Percentiles rank a stretch among this genome's conserved stretches.
Evolutionary conservation across 2,113 vertebrate genomes (phyloP).

Genomic region (Trichomycterus rosablanca): DNA sequence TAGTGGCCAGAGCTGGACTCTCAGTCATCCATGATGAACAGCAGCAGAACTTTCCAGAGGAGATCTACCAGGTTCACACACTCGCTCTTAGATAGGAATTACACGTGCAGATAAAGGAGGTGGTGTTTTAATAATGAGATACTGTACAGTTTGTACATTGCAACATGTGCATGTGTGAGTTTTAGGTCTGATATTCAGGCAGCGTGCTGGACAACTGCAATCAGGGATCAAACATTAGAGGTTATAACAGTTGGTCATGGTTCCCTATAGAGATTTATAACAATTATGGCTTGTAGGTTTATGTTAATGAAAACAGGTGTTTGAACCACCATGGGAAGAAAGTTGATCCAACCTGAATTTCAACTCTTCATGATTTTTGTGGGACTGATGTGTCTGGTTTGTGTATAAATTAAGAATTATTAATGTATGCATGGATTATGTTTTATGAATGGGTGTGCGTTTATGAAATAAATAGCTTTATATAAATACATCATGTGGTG

Average conservation of each 20-base stretch:
- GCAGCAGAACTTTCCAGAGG: slow-evolving; percentile 87
- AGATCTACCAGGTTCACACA: slow-evolving; percentile 92
- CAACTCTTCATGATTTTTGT: background rate
- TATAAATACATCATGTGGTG: too few relatives aligned
- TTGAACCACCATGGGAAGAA: too few relatives aligned
- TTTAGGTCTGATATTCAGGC: too few relatives aligned
- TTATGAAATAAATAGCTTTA: slow-evolving; percentile 26
- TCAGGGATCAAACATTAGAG: too few relatives aligned
- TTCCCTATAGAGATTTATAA: too few relatives aligned
- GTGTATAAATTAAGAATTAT: slow-evolving; percentile 16
- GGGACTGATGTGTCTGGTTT: slow-evolving; percentile 4
- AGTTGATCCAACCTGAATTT: slow-evolving; percentile 7
- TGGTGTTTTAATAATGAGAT: too few relatives aligned
- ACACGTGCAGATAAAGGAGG: too few relatives aligned
- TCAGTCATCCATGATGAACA: slow-evolving; percentile 78
- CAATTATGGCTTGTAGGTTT: too few relatives aligned
- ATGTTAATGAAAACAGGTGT: too few relatives aligned
- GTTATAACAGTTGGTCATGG: too few relatives aligned
- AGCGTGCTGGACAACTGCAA: too few relatives aligned
- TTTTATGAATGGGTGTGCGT: slow-evolving; percentile 4
- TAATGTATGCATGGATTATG: slow-evolving; percentile 22
- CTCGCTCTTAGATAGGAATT: slow-evolving; percentile 82
- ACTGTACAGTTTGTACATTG: background rate
- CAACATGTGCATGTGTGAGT: too few relatives aligned
- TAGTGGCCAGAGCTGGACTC: slow-evolving; percentile 78